Percentiles rank a stretch among this genome's conserved stretches.
Conservation (phyloP, 1,140 invertebrate species). For the Drosophila kohkoa region DNA sequence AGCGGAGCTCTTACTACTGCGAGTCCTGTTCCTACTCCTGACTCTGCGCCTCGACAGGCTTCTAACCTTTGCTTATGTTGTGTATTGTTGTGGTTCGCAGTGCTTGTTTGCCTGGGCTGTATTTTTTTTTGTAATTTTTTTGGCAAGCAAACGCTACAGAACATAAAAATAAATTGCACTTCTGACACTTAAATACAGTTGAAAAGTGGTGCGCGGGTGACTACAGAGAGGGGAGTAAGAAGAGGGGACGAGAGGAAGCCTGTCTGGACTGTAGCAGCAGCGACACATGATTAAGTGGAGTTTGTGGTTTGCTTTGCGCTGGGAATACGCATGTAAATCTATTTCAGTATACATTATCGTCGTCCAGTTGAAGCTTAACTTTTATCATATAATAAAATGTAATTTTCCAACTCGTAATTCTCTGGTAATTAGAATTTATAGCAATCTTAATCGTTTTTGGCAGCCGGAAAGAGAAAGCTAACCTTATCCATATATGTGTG, state of each 20-base stretch:
- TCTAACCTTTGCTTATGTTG: slow-evolving; percentile 70
- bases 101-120: slow-evolving; percentile 29
- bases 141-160: slow-evolving; percentile 68
- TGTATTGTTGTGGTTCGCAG: slow-evolving; percentile 62
- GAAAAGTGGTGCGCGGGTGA: slow-evolving; percentile 45
- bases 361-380: slow-evolving; percentile 83
- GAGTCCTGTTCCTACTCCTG: no score
- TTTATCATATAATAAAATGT: slow-evolving; percentile 84
- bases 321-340: slow-evolving; percentile 82
- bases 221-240: neutral
- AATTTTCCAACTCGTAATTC: slow-evolving; percentile 83
- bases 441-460: slow-evolving; percentile 77
- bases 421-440: slow-evolving; percentile 83
- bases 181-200: slow-evolving; percentile 81
- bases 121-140: slow-evolving; percentile 65
- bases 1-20: neutral
- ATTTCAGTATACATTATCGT: slow-evolving; percentile 82
- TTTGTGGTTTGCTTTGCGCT: slow-evolving; percentile 72
- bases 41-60: slow-evolving; percentile 10
- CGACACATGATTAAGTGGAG: slow-evolving; percentile 82
- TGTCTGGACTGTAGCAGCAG: slow-evolving; percentile 33
- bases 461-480: slow-evolving; percentile 38
- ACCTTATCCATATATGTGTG: slow-evolving; percentile 7
- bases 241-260: slow-evolving; percentile 7
- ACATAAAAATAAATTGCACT: slow-evolving; percentile 83